Conservation (phyloP, 2,888 invertebrate genomes). For the Sphaerophoria taeniata region DNA sequence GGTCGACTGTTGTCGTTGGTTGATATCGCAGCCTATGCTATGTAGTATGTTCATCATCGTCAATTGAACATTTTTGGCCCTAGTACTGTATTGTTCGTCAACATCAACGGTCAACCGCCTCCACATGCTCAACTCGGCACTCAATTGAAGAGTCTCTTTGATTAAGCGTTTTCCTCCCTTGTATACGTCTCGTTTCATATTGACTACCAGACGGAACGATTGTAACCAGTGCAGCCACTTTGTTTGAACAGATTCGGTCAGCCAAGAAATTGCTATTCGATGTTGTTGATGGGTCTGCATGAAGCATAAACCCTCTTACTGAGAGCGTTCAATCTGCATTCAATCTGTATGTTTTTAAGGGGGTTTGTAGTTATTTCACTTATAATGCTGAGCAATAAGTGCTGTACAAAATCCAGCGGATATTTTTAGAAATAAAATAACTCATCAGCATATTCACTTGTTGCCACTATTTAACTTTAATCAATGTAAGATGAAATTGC, state of each 20-base stretch:
- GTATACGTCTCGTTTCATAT: neutral
- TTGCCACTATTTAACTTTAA: conserved; percentile 20
- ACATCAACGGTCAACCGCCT: conserved; percentile 17
- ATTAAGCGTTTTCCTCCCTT: conserved; percentile 19
- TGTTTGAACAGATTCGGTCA: conserved; percentile 39
- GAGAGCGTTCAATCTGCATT: too few species aligned
- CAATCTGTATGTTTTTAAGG: too few species aligned
- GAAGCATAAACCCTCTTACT: too few species aligned
- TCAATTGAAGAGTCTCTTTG: conserved; percentile 58
- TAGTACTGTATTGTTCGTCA: neutral
- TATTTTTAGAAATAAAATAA: conserved; percentile 55
- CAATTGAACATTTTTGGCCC: conserved; percentile 38
- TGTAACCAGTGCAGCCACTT: conserved; percentile 26
- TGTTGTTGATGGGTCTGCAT: neutral
- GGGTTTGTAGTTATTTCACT: conserved; percentile 28
- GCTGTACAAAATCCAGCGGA: conserved; percentile 22
- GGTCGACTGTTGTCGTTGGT: conserved; percentile 31
- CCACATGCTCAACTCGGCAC: conserved; percentile 46
- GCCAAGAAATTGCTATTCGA: conserved; percentile 51
- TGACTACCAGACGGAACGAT: conserved; percentile 28
- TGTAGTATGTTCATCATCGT: conserved; percentile 20
- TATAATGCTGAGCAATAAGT: conserved; percentile 1
- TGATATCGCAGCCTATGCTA: conserved; percentile 3
- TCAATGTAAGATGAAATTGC: conserved; percentile 5
- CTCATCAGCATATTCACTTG: conserved; percentile 35